These are phyloP conservation scores for Solea solea DNA, from an alignment of 2,113 vertebrate species.

Conservation along the genomic window DNA sequence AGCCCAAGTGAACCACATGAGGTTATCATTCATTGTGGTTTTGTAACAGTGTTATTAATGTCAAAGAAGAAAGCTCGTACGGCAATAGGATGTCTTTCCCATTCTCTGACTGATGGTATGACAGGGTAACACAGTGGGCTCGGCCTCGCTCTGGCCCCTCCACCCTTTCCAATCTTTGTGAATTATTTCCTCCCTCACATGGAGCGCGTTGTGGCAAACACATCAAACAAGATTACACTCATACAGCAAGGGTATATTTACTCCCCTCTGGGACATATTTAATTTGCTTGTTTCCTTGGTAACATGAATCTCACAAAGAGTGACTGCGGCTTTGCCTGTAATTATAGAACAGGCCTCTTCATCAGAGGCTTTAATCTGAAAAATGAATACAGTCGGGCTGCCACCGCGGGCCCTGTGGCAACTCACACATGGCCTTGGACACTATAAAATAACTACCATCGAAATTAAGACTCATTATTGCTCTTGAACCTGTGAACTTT, in stretches of 20 bases:
- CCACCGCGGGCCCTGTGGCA: constrained; percentile 51
- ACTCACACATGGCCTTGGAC: constrained; percentile 53
- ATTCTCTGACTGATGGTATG: constrained; percentile 37
- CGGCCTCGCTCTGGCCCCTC: constrained; percentile 32
- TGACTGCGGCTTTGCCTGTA: constrained; percentile 71
- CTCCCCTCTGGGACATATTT: constrained; percentile 67
- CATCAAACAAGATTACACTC: constrained; percentile 73
- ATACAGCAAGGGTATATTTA: constrained; percentile 76
- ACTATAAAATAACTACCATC: constrained; percentile 22
- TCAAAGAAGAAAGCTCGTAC: constrained; percentile 37
- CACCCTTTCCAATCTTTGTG: constrained; percentile 46
- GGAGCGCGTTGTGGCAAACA: constrained; percentile 59
- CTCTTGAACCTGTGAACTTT: constrained; percentile 51
- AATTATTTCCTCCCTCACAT: constrained; percentile 60
- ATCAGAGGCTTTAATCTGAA: constrained; percentile 75
- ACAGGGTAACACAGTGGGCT: constrained; percentile 38
- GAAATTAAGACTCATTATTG: constrained; percentile 32
- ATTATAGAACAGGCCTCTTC: constrained; percentile 77
- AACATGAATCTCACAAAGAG: constrained; percentile 74
- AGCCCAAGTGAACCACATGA: constrained; percentile 11
- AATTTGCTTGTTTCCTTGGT: constrained; percentile 76
- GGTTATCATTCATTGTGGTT: constrained; percentile 28
- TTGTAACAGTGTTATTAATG: constrained; percentile 59
- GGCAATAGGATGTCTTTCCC: constrained; percentile 32
- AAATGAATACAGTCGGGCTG: constrained; percentile 59